Evolutionary conservation across 2,888 invertebrate species (phyloP), one percentile per base, ranked within the genome.

Genomic region (Chymomyza amoena): DNA sequence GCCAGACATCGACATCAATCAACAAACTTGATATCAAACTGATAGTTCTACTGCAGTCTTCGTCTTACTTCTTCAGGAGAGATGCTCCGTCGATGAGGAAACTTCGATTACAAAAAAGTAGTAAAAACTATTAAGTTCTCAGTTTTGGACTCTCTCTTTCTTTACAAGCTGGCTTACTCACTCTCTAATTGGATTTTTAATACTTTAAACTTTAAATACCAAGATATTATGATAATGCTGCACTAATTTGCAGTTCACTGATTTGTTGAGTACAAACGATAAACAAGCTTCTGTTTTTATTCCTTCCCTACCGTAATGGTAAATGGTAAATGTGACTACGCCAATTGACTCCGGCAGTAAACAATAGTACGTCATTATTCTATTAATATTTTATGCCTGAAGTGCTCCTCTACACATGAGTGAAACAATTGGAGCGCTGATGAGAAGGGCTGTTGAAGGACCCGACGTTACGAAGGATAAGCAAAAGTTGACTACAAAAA

Each of bases 321-420:
- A 76, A 54, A 5, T 45, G 84, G 82, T 72, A 88, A 87, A 70
- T 87, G 87, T 61, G 51, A 51, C 64, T 36, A 62, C 28, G 81
- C 61, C 81, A 76, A 79, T 69, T 69, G 72, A 70, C 64, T 77
- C 57, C 20, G 71, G 66, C 69, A 60, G 77, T 77, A 89, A 85
- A 90, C 90, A 90, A 90, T 90, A 76, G 79, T 80, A 87, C 76
- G 84, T 90, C 88, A 89, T 90, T 90, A 90, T 90, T 89, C 83
- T 84, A 90, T 90, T 90, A 90, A 88, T 85, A 89, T 87, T 89
- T 89, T 84, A 77, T 83, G 91, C 91, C 84, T 77, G 80, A 87
- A 88, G 88, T 77, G 83, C 79, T 75, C 80, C 85, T 80, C 80
- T 81, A 66, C 86, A 88, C 85, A 81, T 80, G 86, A 89, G 87